Evolutionary conservation across 2,797 vertebrate genomes (phyloP), one percentile per base, ranked within the genome.

Genomic region (Lemur catta): DNA sequence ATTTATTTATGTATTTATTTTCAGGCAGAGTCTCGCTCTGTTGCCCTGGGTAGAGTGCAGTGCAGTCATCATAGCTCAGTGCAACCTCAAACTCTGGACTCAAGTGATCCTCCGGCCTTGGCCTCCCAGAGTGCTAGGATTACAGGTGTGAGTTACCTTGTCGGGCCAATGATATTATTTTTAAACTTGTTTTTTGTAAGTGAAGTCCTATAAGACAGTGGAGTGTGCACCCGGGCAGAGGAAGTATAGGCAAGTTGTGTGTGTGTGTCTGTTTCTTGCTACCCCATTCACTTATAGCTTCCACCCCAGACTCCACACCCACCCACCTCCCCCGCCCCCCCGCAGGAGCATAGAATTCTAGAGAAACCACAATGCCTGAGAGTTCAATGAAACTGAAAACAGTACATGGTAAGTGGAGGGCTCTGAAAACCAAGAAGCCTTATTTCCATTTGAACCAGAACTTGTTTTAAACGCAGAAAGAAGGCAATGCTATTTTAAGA

Each of bases 251-350:
- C 9, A 52, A 1, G 43, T 71, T 57, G 24, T 4, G 0, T 14
- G 12, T 10, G 84, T 65, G 14, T 26, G 8, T 5, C 6, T n/a
- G 28, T 48, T 82, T 2, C 57, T 93, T 24, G 41, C 14, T 52
- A 50, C 22, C 20, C 17, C 1, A 6, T 8, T 50, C 14, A 1
- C 2, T 7, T 12, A 14, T 2, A 6, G 38, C 12, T 10, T 41
- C n/a, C 2, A 0, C 43, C 30, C 12, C 38, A 38, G 38, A 38
- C 38, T 38, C 38, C 38, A 38, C 38, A 38, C 38, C 38, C 38
- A 38, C 38, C 38, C n/a, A n/a, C n/a, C n/a, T n/a, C n/a, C 38
- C 24, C 6, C 43, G 8, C 10, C 10, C 43, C 43, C 43, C 43
- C 41, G 41, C 41, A 4, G 1, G 41, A 81, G 24, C 12, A 50